Evolutionary conservation across 2,797 vertebrate genomes (phyloP), one percentile per base, ranked within the genome.

Genomic region (Muscicapa striata): DNA sequence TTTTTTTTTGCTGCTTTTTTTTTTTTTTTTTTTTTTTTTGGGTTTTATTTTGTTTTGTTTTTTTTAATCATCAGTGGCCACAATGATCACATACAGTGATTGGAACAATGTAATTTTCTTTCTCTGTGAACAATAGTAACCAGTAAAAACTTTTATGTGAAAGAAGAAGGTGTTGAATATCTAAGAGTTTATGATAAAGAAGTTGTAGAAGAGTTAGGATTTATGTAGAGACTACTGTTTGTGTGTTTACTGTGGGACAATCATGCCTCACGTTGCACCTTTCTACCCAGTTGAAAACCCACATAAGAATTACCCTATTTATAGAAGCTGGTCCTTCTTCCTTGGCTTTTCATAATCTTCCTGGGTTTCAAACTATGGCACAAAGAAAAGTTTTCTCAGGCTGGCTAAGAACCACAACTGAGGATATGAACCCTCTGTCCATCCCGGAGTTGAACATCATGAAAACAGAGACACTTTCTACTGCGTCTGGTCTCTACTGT

Each of bases 281-380:
- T 87, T 63, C 32, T 45, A 6, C 15, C 6, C 45, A 51, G 21
- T 0, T 27, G 41, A 34, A 85, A 87, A 85, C 6, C 58, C 48
- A n/a, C 4, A 1, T 24, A 6, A 18, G 13, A 21, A 32, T 72
- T 48, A 17, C 30, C 8, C 4, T 54, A 62, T 48, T 29, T 32
- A 14, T 16, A 74, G n/a, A 80, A 90, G 43, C 5, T 72, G 32
- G 19, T 55, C 13, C 4, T 32, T 74, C 8, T 32, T 6, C 12
- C 5, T 83, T 57, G 58, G 15, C 1, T 80, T 80, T 62, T 85
- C 10, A 9, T 15, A 6, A 21, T 75, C 79, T 68, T 54, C 9
- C n/a, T 74, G 4, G 7, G 1, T 36, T 20, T 26, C 5, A 52
- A 15, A 3, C 30, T 13, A 27, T 13, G 3, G 6, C 5, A 63